Conservation (phyloP, 2,797 vertebrate genomes). For the Dromococcyx pavoninus region DNA sequence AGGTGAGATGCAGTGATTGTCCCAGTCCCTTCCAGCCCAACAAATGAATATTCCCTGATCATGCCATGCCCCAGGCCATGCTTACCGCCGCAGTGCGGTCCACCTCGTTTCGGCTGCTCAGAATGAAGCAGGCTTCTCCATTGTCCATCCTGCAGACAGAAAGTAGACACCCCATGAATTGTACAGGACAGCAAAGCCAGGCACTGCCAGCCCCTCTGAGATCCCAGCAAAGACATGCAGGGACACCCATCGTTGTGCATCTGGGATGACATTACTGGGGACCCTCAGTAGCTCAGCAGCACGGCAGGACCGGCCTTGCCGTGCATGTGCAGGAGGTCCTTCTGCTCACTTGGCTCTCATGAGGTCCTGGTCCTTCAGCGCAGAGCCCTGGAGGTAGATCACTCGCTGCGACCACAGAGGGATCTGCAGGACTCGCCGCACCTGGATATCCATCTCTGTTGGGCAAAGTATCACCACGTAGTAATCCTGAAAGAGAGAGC, state of each 20-base stretch:
- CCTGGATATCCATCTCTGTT: constrained; percentile 93
- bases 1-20: rapidly evolving
- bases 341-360: constrained; percentile 91
- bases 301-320: rapidly evolving
- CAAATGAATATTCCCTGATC: rapidly evolving
- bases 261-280: background rate
- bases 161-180: constrained; percentile 25
- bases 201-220: background rate
- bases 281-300: background rate
- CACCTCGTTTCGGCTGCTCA: constrained; percentile 91
- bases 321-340: rapidly evolving
- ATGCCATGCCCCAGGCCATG: background rate
- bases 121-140: constrained; percentile 92
- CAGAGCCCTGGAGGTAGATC: constrained; percentile 96
- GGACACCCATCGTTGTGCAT: rapidly evolving
- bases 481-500: constrained; percentile 83
- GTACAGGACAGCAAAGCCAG: background rate
- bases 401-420: constrained; percentile 95
- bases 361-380: constrained; percentile 95
- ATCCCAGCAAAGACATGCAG: background rate
- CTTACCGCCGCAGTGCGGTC: constrained; percentile 92
- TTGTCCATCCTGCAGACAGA: constrained; percentile 88
- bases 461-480: constrained; percentile 97
- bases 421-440: constrained; percentile 91
- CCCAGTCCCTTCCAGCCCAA: background rate